Evolutionary conservation across 2,888 invertebrate genomes (phyloP), one percentile per base, ranked within the genome.

Genomic region (Drosophila siamana): DNA sequence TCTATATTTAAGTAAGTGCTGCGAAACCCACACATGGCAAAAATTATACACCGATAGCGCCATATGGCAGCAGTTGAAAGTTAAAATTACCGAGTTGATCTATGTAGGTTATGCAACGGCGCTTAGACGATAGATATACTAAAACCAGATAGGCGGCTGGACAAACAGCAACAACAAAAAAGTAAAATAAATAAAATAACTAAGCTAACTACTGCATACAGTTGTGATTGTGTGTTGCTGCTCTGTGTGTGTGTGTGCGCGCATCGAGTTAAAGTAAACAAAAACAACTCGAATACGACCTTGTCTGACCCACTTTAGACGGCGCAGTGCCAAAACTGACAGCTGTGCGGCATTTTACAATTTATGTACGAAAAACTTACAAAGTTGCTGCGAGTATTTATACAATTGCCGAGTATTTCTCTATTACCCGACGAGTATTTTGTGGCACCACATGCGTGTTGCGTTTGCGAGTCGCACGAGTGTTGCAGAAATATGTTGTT

Each of bases 281-380:
- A 71, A 63, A 86, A 80, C 74, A 77, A 74, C 80, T 72, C 50
- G 64, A 69, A 74, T 74, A 75, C 90, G 91, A 89, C 91, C 90
- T 90, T 90, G 91, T 67, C 89, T 91, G 90, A 90, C 90, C 91
- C 85, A 90, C 90, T 90, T 84, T 71, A 74, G 52, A 52, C 70
- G 69, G 70, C 70, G 74, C 76, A 78, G 76, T 83, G 83, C 77
- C 86, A 86, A 89, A 79, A 75, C 71, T 88, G 73, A 78, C 85
- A 85, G 86, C 82, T 77, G 66, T 78, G 78, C 82, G 82, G 86
- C 74, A 88, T 81, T 85, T 87, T 81, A 78, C 65, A 73, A 78
- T 83, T 74, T 83, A 79, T 85, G 66, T 78, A 69, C 57, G 64
- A 30, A 33, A 80, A 67, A 68, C 65, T 75, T 68, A 69, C 70